These are phyloP conservation scores for Xenotilapia flavipinnis DNA, from an alignment of 2,113 vertebrate genomes.

Conservation along the genomic window DNA sequence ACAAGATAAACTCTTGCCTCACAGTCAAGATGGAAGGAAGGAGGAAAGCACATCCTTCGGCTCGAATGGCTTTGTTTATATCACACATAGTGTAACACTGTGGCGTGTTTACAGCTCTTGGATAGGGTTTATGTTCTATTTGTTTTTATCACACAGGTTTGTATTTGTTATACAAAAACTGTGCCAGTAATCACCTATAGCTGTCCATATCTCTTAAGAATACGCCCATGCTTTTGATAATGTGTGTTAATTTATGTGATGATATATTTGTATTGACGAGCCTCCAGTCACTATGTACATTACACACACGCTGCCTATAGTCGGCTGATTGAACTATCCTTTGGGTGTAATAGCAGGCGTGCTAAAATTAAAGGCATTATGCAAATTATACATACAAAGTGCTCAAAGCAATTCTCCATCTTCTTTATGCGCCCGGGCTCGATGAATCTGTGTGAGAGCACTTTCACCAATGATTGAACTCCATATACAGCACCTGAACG, in stretches of 20 bases:
- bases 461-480: slow-evolving; percentile 46
- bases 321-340: slow-evolving; percentile 42
- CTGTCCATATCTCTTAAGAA: background rate
- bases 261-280: slow-evolving; percentile 47
- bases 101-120: background rate
- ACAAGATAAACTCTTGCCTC: background rate
- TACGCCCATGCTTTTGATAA: background rate
- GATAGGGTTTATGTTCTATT: background rate
- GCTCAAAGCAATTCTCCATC: slow-evolving; percentile 55
- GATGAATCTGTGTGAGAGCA: slow-evolving; percentile 46
- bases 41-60: background rate
- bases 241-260: slow-evolving; percentile 28
- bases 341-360: slow-evolving; percentile 43
- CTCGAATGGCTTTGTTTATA: background rate
- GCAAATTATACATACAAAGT: slow-evolving; percentile 45
- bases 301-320: slow-evolving; percentile 32
- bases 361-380: slow-evolving; percentile 60
- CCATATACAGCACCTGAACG: slow-evolving; percentile 28
- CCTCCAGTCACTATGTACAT: slow-evolving; percentile 22
- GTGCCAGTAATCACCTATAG: background rate
- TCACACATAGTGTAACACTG: background rate
- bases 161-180: background rate
- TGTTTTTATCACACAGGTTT: background rate
- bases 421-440: slow-evolving; percentile 48
- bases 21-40: background rate